phyloP scores from a whole-genome alignment of 2,888 invertebrate species.

The Caenorhabditis sp. region DNA sequence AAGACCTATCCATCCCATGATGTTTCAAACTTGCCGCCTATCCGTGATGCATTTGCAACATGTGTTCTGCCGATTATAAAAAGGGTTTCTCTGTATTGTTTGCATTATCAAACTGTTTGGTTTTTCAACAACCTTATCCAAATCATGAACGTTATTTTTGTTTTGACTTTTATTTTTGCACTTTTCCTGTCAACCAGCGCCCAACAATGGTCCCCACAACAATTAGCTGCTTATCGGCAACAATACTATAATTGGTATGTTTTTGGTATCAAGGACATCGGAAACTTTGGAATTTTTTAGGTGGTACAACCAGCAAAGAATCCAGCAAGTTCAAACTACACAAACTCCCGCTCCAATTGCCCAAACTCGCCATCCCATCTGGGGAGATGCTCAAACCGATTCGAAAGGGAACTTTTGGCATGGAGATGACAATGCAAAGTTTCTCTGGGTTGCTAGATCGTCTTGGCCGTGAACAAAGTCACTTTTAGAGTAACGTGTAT shows the following conservation, averaged over 20 bases:
- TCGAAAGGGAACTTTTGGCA: constrained; percentile 49
- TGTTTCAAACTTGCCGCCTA: too few species aligned
- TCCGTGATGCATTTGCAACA: too few species aligned
- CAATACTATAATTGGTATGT: constrained; percentile 57
- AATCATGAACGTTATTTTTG: not conserved
- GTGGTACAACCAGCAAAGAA: constrained; percentile 49
- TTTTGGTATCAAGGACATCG: not conserved
- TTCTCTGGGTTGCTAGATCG: constrained; percentile 28
- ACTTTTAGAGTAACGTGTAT: not conserved
- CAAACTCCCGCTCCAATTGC: constrained; percentile 23
- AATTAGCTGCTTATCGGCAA: constrained; percentile 46
- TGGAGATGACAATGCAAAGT: constrained; percentile 52
- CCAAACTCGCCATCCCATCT: constrained; percentile 12
- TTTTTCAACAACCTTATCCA: not conserved
- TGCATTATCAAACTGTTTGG: not conserved
- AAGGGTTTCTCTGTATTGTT: not conserved
- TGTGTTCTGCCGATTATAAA: constrained; percentile 22
- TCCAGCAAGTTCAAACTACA: constrained; percentile 28
- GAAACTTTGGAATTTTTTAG: constrained; percentile 17
- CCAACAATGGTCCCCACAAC: constrained; percentile 54
- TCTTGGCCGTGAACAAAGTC: constrained; percentile 23
- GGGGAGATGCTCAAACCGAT: constrained; percentile 38
- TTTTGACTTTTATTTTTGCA: not conserved
- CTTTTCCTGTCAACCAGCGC: not conserved
- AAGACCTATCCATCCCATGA: too few species aligned